Base-by-base conservation (phyloP, 2,888 invertebrate species). In the Erannis defoliaria region DNA sequence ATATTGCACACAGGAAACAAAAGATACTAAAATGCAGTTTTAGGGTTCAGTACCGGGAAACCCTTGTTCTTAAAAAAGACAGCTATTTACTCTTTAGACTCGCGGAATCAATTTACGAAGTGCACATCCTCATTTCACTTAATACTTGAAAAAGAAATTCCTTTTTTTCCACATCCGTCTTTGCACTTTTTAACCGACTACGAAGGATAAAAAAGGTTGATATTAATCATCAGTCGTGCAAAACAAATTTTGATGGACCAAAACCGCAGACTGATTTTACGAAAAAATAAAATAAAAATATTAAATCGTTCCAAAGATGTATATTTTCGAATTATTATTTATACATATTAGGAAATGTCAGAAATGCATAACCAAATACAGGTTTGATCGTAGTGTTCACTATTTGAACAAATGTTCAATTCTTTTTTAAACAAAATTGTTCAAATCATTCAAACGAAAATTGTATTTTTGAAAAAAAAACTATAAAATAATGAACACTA, bases 151-250 rank as follows among this genome's bases (percentile, higher is more conserved):
- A 46, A 49, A 38, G 14, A 37, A 50, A 49, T 35, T 35, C 37
- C 18, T 37, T 53, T 38, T 49, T 58, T 66, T 63, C 16, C 21
- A 37, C 50, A 62, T 65, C 23, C n/a, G n/a, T 66, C 49, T 66
- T 66, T 64, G 65, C 67, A 62, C 66, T 67, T 66, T 62, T 62
- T 66, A 64, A 60, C 62, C 65, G 68, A 74, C 70, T 60, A 69
- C 68, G 70, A 70, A 67, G 67, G 29, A 38, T 40, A 56, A 42
- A 43, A 46, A 29, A 29, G 46, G 19, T 26, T 26, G 18, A 31
- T 19, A 48, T 18, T 21, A 16, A 29, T 14, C 26, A 62, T 57
- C 64, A 66, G 67, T 67, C 62, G 10, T 46, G 50, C 62, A 38
- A 48, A 14, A 56, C 19, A 51, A 64, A 70, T 70, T 70, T 70